A percentile compares a stretch with the other conserved stretches of the same genome.
These are phyloP conservation scores for Crambe crambe DNA, from an alignment of 37 sponge, comb jelly and placozoan genomes.

Conservation along the genomic window DNA sequence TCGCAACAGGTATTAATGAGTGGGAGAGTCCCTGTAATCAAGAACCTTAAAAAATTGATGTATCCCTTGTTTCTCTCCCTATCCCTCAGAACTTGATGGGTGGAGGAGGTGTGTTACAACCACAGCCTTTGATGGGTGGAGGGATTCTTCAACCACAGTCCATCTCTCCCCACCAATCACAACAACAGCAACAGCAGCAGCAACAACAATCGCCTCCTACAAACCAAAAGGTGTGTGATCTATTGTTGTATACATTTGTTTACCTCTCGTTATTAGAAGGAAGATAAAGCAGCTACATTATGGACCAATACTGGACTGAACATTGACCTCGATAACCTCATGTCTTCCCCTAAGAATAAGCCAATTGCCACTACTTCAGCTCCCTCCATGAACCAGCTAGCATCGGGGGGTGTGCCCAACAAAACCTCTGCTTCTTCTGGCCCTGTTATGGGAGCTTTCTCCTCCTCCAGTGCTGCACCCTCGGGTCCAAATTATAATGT, in stretches of 20 bases:
- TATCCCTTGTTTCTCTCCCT: not conserved
- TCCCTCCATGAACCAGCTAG: conserved; percentile 78
- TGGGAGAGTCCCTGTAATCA: not conserved
- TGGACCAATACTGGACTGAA: conserved; percentile 62
- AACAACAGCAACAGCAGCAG: not conserved
- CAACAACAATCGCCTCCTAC: not conserved
- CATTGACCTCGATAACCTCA: conserved; percentile 79
- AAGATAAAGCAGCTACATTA: conserved; percentile 11
- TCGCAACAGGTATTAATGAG: not conserved
- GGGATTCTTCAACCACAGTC: not conserved
- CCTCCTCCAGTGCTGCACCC: not conserved
- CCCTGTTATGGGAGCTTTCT: not conserved
- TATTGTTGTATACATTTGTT: not conserved
- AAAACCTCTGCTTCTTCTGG: not conserved
- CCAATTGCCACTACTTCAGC: not conserved
- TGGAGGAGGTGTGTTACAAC: conserved; percentile 6
- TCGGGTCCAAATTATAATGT: conserved; percentile 44
- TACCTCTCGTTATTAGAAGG: not conserved
- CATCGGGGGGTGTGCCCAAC: not conserved
- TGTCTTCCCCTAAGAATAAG: conserved; percentile 24
- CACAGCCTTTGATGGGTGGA: not conserved
- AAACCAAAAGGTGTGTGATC: not conserved
- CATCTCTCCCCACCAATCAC: not conserved
- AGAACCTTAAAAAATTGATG: not conserved
- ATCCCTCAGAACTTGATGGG: not conserved